A percentile compares a stretch with the other conserved stretches of the same genome.
These are phyloP conservation scores for Melopsittacus undulatus DNA, from an alignment of 2,797 vertebrate genomes.

Conservation along the genomic window DNA sequence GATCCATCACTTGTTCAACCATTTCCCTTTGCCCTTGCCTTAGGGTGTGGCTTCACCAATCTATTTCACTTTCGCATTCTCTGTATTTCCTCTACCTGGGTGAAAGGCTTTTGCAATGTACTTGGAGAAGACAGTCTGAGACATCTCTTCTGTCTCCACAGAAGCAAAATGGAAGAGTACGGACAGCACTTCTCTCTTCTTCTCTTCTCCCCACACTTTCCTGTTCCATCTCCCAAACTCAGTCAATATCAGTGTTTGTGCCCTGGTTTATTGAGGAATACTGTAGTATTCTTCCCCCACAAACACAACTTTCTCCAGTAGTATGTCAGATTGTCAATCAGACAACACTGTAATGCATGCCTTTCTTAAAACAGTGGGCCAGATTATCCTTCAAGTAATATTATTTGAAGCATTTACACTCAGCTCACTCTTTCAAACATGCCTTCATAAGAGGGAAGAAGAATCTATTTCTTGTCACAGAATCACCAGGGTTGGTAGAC, in stretches of 20 bases:
- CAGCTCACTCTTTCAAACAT: neutral
- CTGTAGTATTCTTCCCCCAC: neutral
- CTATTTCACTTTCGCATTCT: neutral
- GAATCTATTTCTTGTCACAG: neutral
- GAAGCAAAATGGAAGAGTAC: neutral
- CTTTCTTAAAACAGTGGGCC: neutral
- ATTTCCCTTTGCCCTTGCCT: too few species aligned
- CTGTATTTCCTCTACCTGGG: neutral
- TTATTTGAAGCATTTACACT: neutral
- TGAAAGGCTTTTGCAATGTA: neutral
- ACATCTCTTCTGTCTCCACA: neutral
- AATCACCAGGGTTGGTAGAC: neutral
- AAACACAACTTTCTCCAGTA: neutral
- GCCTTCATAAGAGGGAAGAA: neutral
- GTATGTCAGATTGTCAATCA: neutral
- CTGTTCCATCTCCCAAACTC: neutral
- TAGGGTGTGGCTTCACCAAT: too few species aligned
- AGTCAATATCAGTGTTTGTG: neutral
- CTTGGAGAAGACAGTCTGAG: neutral
- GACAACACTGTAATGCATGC: neutral
- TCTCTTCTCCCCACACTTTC: neutral
- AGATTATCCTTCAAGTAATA: neutral
- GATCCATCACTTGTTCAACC: too few species aligned
- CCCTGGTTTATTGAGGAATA: neutral
- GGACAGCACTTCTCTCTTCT: neutral